Evolutionary conservation across 1,140 invertebrate genomes (phyloP), one percentile per base, ranked within the genome.

Genomic region (Platyscapa corneri): DNA sequence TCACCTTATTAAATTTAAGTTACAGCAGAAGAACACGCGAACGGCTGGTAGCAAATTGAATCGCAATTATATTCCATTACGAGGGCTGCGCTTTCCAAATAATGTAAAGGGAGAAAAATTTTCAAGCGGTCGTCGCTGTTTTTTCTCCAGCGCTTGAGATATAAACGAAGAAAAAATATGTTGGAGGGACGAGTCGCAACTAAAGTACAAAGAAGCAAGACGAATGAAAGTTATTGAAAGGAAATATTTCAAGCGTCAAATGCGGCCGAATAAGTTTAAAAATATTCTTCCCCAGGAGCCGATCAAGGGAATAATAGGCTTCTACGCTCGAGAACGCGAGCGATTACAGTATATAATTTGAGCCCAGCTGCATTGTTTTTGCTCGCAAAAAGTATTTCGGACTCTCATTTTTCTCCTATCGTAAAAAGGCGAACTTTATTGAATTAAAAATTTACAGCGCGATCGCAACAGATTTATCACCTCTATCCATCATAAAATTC

Each of bases 401-500:
- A 30, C 37, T 64, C 67, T 77, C 75, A 84, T 65, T 77, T 78
- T 84, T 78, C 32, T 32, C 53, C 39, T 49, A 39, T 60, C 79
- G 65, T 72, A 82, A 82, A 82, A 74, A 82, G 12, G 46, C 32
- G 32, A 2, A 76, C 0, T 78, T 70, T 79, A 75, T 67, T 72
- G 65, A 75, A 80, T 72, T 80, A 83, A 83, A 83, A 83, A 86
- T 86, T 86, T 86, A 86, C 53, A 83, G 67, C 85, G 49, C 56
- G 39, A 56, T 34, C 49, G n/a, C 42, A 60, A 49, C 74, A 86
- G 85, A 86, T 86, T 86, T 86, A 86, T 86, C 81, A 83, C 81
- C 64, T 83, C 49, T 70, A 86, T 86, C 85, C 81, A 83, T 86
- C 85, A 86, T 86, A 86, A 86, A 86, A 70, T 86, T 83, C 65